These are phyloP conservation scores for Folsomia manolachei DNA, from an alignment of 2,888 invertebrate genomes.

Conservation along the genomic window DNA sequence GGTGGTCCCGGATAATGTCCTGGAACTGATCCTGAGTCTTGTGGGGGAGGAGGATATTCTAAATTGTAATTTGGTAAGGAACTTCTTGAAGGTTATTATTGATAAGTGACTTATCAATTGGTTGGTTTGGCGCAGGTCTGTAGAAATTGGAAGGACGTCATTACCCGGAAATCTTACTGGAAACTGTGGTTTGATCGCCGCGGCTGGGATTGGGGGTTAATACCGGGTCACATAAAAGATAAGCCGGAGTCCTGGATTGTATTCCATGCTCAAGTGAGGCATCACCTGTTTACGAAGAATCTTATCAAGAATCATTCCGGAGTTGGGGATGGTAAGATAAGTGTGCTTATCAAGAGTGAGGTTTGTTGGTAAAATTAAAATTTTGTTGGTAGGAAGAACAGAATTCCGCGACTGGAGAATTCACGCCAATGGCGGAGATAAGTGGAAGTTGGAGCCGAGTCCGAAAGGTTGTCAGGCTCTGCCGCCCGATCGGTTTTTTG, in stretches of 20 bases:
- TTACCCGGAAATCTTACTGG: conserved; percentile 39
- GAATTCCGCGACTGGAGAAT: conserved; percentile 28
- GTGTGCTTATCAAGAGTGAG: neutral
- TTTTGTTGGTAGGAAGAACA: neutral
- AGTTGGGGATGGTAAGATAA: conserved; percentile 28
- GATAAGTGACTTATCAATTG: no score
- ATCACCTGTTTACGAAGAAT: conserved; percentile 29
- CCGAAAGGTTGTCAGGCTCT: conserved; percentile 25
- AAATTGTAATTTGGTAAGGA: conserved; percentile 28
- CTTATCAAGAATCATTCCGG: conserved; percentile 34
- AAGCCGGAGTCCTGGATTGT: conserved; percentile 33
- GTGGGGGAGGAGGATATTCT: conserved; percentile 28
- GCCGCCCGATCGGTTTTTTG: conserved; percentile 26
- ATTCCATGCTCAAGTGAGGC: conserved; percentile 23
- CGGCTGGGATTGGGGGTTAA: conserved; percentile 20
- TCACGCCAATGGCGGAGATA: conserved; percentile 26
- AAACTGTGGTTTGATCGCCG: conserved; percentile 25
- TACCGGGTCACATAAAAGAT: conserved; percentile 29
- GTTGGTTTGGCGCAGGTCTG: conserved; percentile 34
- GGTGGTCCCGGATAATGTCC: conserved; percentile 30
- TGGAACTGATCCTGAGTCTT: conserved; percentile 31
- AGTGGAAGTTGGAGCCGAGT: conserved; percentile 24
- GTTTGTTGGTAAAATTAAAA: neutral
- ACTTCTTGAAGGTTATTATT: neutral
- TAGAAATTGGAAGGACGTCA: conserved; percentile 34